phyloP scores from a whole-genome alignment of 1,140 invertebrate species.

The Glossosoma conforme region DNA sequence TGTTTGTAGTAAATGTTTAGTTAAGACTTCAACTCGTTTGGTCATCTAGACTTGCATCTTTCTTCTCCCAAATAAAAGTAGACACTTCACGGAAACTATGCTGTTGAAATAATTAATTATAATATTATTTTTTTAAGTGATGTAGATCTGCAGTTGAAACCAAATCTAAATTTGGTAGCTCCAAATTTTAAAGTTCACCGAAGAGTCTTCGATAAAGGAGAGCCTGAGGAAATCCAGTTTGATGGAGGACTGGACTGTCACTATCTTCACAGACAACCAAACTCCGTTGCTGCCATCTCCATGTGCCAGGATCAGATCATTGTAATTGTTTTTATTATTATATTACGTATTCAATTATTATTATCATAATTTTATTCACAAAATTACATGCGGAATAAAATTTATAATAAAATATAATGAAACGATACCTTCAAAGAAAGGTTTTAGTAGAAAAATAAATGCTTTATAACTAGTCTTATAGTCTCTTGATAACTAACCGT shows the following conservation, averaged over 20 bases:
- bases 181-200: conserved; percentile 40
- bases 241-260: conserved; percentile 41
- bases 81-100: no score
- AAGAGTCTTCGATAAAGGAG: conserved; percentile 32
- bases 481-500: no score
- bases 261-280: conserved; percentile 40
- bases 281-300: conserved; percentile 44
- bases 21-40: no score
- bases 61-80: no score
- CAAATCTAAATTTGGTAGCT: conserved; percentile 43
- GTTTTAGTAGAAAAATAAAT: no score
- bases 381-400: not conserved
- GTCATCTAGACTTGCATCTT: no score
- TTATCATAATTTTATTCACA: conserved; percentile 2
- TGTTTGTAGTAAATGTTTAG: no score
- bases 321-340: conserved; percentile 32
- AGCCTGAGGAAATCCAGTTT: conserved; percentile 35
- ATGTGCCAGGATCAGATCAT: conserved; percentile 45
- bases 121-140: conserved; percentile 34
- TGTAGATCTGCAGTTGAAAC: conserved; percentile 43
- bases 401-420: not conserved
- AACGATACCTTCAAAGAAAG: no score
- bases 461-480: no score
- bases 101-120: conserved; percentile 4
- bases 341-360: conserved; percentile 1